These are phyloP conservation scores for Pampus argenteus DNA, from an alignment of 2,797 vertebrate species.

Conservation along the genomic window DNA sequence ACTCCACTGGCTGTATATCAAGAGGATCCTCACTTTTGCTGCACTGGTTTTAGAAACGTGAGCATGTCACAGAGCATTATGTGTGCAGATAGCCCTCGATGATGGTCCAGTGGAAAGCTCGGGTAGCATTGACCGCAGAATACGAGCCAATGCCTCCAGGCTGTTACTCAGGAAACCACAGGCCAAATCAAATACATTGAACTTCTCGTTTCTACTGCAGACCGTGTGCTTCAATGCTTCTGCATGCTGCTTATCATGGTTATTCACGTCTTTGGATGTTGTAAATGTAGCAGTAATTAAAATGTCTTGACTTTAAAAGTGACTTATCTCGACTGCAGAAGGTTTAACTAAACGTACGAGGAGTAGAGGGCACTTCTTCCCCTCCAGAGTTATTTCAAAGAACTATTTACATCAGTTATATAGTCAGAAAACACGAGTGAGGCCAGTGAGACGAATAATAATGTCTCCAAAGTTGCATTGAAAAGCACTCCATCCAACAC, in stretches of 20 bases:
- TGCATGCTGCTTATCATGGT: not conserved
- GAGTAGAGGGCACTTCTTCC: not conserved
- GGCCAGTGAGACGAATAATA: constrained; percentile 26
- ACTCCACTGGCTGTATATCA: constrained; percentile 20
- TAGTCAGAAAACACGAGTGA: constrained; percentile 23
- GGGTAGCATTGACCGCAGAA: not conserved
- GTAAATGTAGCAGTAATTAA: not conserved
- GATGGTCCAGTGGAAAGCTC: not conserved
- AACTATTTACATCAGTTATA: constrained; percentile 22
- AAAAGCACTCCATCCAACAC: constrained; percentile 26
- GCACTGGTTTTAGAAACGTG: not conserved
- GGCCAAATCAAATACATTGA: constrained; percentile 44
- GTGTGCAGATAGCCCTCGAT: not conserved
- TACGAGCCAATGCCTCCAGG: constrained; percentile 30
- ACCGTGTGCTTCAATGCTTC: not conserved
- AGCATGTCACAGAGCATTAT: constrained; percentile 1
- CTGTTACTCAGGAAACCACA: constrained; percentile 38
- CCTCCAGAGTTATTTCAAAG: not conserved
- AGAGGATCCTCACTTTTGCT: constrained; percentile 13
- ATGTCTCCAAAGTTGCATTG: constrained; percentile 4
- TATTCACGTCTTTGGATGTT: not conserved
- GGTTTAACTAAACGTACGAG: not conserved
- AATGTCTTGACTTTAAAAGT: not conserved
- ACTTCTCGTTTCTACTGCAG: constrained; percentile 24
- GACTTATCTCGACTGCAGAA: not conserved